Conservation (phyloP, 2,888 invertebrate genomes). For the Scelioninae gen. 1 region DNA sequence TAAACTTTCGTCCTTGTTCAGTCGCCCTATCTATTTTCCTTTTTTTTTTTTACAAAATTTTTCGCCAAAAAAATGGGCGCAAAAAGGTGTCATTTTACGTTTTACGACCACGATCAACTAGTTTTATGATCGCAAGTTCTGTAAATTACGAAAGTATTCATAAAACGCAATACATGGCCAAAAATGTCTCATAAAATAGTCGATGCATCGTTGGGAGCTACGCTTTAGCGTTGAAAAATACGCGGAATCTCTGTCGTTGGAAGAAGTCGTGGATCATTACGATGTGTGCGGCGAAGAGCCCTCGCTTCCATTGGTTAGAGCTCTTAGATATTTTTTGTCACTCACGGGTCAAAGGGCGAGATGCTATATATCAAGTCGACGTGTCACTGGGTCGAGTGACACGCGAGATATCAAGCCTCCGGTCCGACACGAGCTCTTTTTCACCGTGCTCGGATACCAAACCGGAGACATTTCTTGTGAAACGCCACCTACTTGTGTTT, state of each 20-base stretch:
- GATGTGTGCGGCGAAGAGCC: conserved; percentile 26
- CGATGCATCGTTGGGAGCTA: conserved; percentile 17
- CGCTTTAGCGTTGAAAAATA: conserved; percentile 4
- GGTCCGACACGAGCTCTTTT: too few species aligned
- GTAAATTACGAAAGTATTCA: conserved; percentile 41
- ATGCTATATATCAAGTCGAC: too few species aligned
- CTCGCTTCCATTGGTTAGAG: conserved; percentile 37
- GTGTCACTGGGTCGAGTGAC: too few species aligned
- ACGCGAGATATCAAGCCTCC: too few species aligned
- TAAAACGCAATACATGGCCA: conserved; percentile 42
- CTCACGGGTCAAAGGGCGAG: too few species aligned
- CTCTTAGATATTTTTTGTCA: conserved; percentile 32
- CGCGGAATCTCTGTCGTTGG: conserved; percentile 4
- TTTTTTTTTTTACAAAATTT: too few species aligned
- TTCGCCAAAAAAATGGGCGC: not conserved
- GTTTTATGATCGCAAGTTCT: conserved; percentile 33
- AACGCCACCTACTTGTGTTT: too few species aligned
- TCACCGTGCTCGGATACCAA: too few species aligned
- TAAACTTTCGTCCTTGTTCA: too few species aligned
- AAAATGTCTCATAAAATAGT: conserved; percentile 40
- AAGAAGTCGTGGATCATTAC: conserved; percentile 49
- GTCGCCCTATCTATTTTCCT: too few species aligned
- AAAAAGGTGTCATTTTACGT: conserved; percentile 39
- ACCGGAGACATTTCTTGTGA: too few species aligned
- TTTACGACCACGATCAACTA: conserved; percentile 30